Evolutionary conservation across 2,113 vertebrate genomes (phyloP).

Genomic region (Crotalus horridus): DNA sequence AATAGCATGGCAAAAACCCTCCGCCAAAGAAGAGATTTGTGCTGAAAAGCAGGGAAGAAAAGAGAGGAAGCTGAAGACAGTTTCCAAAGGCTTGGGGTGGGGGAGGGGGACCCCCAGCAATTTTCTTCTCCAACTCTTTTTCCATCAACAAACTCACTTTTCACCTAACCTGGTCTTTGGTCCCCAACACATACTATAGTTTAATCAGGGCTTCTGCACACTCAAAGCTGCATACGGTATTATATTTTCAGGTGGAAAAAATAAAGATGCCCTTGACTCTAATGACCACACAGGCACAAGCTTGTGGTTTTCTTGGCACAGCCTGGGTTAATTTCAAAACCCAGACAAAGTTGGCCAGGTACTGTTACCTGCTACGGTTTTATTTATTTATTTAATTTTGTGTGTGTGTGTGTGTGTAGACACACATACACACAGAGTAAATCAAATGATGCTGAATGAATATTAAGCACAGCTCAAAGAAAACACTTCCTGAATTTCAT

Average conservation of each 20-base stretch:
- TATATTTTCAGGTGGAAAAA: background rate
- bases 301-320: background rate
- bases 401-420: too few species aligned
- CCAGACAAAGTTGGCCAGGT: background rate
- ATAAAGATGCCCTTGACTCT: background rate
- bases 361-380: background rate
- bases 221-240: background rate
- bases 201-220: background rate
- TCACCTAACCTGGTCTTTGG: background rate
- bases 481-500: background rate
- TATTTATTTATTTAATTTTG: too few species aligned
- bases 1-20: constrained; percentile 62
- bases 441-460: background rate
- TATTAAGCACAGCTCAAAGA: background rate
- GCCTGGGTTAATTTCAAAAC: background rate
- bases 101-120: background rate
- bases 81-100: background rate
- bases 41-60: background rate
- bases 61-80: background rate
- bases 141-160: background rate
- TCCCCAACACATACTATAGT: background rate
- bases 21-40: constrained; percentile 45
- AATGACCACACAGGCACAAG: background rate
- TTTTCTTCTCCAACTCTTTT: background rate
- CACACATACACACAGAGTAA: background rate